Evolutionary conservation across 2,888 invertebrate genomes (phyloP).

Genomic region (Gymnosoma rotundatum): DNA sequence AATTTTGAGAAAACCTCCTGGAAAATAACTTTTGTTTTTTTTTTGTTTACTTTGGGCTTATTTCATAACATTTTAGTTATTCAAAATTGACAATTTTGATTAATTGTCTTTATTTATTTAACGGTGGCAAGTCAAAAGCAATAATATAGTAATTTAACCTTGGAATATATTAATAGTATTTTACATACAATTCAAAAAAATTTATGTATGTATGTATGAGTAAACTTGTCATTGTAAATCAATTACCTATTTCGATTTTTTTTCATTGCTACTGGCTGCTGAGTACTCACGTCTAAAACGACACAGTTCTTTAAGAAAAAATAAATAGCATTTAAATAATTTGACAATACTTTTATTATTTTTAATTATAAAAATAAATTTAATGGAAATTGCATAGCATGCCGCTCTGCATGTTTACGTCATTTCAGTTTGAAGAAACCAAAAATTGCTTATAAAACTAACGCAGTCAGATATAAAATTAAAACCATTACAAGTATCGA

Average conservation of each 20-base stretch:
- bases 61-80: background rate
- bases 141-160: conserved; percentile 29
- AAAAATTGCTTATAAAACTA: conserved; percentile 9
- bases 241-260: conserved; percentile 21
- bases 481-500: conserved; percentile 60
- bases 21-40: no score
- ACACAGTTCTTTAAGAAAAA: background rate
- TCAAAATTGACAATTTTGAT: conserved; percentile 54
- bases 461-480: conserved; percentile 11
- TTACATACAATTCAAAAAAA: background rate
- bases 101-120: conserved; percentile 48
- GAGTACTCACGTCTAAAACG: conserved; percentile 49
- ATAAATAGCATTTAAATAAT: background rate
- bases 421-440: conserved; percentile 39
- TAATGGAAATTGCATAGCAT: background rate
- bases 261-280: conserved; percentile 2
- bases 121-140: conserved; percentile 51
- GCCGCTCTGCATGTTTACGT: background rate
- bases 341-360: no score
- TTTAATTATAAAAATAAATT: no score
- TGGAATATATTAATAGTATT: conserved; percentile 2
- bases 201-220: no score
- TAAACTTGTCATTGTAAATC: conserved; percentile 62
- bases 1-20: no score
- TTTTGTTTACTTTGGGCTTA: background rate